These are phyloP conservation scores for Dryobotodes eremita DNA, from an alignment of 2,888 invertebrate species.

Conservation along the genomic window DNA sequence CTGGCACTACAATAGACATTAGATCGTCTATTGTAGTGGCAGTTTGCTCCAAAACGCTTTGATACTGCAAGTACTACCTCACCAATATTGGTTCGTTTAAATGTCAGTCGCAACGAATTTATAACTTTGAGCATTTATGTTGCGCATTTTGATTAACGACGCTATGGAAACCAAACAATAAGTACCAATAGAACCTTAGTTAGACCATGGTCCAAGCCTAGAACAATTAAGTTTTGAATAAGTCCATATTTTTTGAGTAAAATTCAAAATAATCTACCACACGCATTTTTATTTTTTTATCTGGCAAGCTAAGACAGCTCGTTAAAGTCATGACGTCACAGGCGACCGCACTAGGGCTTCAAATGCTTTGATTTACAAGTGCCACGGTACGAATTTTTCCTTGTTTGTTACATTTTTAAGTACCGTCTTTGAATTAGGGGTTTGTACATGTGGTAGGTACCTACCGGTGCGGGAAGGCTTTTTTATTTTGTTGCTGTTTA, in stretches of 20 bases:
- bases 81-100: not conserved
- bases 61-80: not conserved
- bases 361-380: constrained; percentile 57
- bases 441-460: constrained; percentile 21
- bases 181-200: not conserved
- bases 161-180: not conserved
- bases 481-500: constrained; percentile 12
- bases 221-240: not conserved
- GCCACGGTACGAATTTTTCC: constrained; percentile 49
- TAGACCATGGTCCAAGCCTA: not conserved
- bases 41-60: not conserved
- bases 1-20: not conserved
- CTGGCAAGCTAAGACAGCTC: constrained; percentile 55
- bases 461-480: constrained; percentile 10
- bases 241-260: not conserved
- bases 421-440: constrained; percentile 55
- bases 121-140: not conserved
- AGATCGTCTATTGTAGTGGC: too few relatives aligned
- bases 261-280: constrained; percentile 22
- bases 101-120: not conserved
- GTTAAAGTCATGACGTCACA: constrained; percentile 46
- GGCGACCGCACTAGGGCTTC: constrained; percentile 48
- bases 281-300: constrained; percentile 35
- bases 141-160: not conserved
- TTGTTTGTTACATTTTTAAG: constrained; percentile 59